A percentile compares a stretch with the other conserved stretches of the same genome.
These are phyloP conservation scores for Drosophila planitibia DNA, from an alignment of 2,888 invertebrate genomes.

Conservation along the genomic window DNA sequence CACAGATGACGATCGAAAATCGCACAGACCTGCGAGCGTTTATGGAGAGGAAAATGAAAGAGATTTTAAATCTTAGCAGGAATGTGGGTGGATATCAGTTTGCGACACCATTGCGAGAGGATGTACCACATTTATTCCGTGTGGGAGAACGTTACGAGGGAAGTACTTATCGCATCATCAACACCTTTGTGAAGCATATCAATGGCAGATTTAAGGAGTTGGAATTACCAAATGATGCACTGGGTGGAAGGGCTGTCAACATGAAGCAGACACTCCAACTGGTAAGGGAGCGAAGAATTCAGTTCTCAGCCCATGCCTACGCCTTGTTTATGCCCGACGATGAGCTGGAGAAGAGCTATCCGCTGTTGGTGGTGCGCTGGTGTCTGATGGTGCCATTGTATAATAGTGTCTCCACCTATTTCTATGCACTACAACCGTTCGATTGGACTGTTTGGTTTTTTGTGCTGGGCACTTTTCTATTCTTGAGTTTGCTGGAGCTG, in stretches of 20 bases:
- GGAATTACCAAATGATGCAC: slow-evolving; percentile 36
- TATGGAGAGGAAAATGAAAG: background rate
- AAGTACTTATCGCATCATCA: slow-evolving; percentile 64
- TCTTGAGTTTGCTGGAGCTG: slow-evolving; percentile 51
- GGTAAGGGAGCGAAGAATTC: slow-evolving; percentile 59
- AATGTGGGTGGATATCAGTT: slow-evolving; percentile 62
- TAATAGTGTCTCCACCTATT: slow-evolving; percentile 69
- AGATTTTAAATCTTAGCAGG: slow-evolving; percentile 4
- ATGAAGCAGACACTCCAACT: slow-evolving; percentile 75
- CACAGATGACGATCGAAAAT: slow-evolving; percentile 50
- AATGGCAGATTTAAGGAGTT: slow-evolving; percentile 67
- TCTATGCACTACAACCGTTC: slow-evolving; percentile 77
- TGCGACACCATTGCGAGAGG: slow-evolving; percentile 67
- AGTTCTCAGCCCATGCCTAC: slow-evolving; percentile 76
- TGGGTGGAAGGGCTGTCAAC: slow-evolving; percentile 62
- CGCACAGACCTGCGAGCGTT: slow-evolving; percentile 45
- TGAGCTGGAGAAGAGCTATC: slow-evolving; percentile 75
- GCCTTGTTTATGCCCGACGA: slow-evolving; percentile 72
- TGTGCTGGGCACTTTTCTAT: slow-evolving; percentile 46
- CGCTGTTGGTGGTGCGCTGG: slow-evolving; percentile 77
- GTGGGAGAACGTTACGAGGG: slow-evolving; percentile 47
- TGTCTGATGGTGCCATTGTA: slow-evolving; percentile 81
- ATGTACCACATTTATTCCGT: slow-evolving; percentile 75
- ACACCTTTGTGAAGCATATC: slow-evolving; percentile 59
- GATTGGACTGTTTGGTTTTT: slow-evolving; percentile 67